These are phyloP conservation scores for Rhyacophila brunnea DNA, from an alignment of 1,140 invertebrate genomes.

Conservation along the genomic window DNA sequence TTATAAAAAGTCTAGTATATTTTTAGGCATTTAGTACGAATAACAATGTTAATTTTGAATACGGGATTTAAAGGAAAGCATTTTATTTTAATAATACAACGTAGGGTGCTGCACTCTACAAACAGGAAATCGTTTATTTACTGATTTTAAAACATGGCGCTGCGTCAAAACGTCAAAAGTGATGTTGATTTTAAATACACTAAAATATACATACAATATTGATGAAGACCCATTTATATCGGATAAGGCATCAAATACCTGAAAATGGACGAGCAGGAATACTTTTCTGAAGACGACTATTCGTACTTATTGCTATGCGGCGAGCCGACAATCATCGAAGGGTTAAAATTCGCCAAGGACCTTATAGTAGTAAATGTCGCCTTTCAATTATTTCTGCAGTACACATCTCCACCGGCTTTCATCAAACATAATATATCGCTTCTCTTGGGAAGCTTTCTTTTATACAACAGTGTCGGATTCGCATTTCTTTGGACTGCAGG, in stretches of 20 bases:
- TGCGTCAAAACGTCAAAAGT: conserved; percentile 17
- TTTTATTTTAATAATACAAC: no score
- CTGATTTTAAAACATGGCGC: conserved; percentile 23
- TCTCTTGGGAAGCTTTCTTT: conserved; percentile 46
- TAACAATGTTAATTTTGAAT: no score
- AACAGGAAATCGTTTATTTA: neutral
- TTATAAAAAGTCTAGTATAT: no score
- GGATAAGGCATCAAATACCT: neutral
- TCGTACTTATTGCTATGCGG: conserved; percentile 45
- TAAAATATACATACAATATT: neutral
- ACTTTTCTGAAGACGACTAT: conserved; percentile 7
- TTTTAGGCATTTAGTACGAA: no score
- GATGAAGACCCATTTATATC: neutral
- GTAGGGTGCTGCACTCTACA: neutral
- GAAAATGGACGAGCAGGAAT: conserved; percentile 18
- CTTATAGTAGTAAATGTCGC: conserved; percentile 46
- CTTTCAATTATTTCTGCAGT: conserved; percentile 42
- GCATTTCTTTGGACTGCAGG: conserved; percentile 48
- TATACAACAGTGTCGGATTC: conserved; percentile 47
- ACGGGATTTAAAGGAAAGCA: no score
- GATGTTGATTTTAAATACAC: conserved; percentile 18
- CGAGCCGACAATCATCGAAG: conserved; percentile 50
- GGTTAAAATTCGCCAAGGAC: conserved; percentile 49
- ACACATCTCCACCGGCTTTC: conserved; percentile 42
- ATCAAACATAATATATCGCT: conserved; percentile 47